These are phyloP conservation scores for Acleris literana DNA, from an alignment of 2,888 invertebrate species.

Conservation along the genomic window DNA sequence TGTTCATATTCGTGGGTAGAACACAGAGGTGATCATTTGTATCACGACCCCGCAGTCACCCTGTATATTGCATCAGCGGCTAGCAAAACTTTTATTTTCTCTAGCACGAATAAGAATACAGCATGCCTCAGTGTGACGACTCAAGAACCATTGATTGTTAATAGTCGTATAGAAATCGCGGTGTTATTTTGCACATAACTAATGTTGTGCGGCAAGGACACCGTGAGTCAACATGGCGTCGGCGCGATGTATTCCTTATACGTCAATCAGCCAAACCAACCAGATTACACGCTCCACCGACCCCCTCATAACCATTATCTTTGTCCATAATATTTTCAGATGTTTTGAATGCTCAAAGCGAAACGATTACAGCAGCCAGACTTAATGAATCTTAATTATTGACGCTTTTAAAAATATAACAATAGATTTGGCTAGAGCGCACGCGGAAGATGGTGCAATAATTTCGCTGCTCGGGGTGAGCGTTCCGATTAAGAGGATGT, in stretches of 20 bases:
- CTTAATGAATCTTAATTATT: constrained; percentile 40
- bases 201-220: constrained; percentile 55
- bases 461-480: constrained; percentile 42
- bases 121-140: background rate
- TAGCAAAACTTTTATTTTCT: too few species aligned
- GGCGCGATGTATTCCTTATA: constrained; percentile 56
- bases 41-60: too few species aligned
- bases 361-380: constrained; percentile 20
- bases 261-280: constrained; percentile 40
- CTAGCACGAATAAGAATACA: too few species aligned
- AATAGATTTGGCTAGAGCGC: constrained; percentile 53
- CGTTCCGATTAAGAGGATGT: constrained; percentile 45
- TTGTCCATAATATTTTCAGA: constrained; percentile 20
- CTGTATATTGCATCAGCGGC: too few species aligned
- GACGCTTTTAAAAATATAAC: constrained; percentile 43
- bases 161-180: constrained; percentile 44
- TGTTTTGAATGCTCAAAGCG: constrained; percentile 35
- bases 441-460: constrained; percentile 48
- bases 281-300: constrained; percentile 22
- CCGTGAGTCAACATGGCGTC: constrained; percentile 61
- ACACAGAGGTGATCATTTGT: too few species aligned
- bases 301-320: constrained; percentile 28
- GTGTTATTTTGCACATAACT: constrained; percentile 38
- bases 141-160: too few species aligned
- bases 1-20: too few species aligned